phyloP scores from a whole-genome alignment of 1,140 invertebrate species.

The Nymphalis io region DNA sequence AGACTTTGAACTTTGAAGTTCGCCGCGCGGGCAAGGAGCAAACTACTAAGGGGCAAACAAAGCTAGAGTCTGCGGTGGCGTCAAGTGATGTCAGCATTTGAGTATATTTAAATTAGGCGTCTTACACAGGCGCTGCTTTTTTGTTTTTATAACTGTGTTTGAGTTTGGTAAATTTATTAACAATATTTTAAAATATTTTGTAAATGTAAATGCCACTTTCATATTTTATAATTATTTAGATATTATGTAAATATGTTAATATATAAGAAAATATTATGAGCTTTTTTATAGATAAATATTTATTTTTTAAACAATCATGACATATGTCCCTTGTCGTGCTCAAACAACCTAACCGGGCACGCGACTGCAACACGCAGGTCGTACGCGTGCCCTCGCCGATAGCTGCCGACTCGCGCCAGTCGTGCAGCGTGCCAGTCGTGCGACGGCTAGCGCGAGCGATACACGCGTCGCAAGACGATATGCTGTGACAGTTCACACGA shows the following conservation, averaged over 20 bases:
- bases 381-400: constrained; percentile 26
- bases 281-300: neutral
- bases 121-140: neutral
- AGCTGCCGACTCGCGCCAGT: constrained; percentile 23
- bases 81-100: constrained; percentile 47
- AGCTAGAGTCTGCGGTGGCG: constrained; percentile 15
- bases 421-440: constrained; percentile 56
- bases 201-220: too few species aligned
- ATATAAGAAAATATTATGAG: too few species aligned
- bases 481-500: constrained; percentile 42
- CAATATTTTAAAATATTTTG: too few species aligned
- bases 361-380: constrained; percentile 27
- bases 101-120: constrained; percentile 39
- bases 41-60: neutral
- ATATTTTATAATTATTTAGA: neutral
- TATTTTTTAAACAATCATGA: constrained; percentile 6
- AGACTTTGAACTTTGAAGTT: constrained; percentile 30
- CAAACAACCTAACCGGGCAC: constrained; percentile 47
- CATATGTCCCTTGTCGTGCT: constrained; percentile 13
- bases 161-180: too few species aligned
- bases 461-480: constrained; percentile 41
- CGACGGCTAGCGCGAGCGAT: constrained; percentile 47
- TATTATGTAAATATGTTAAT: neutral
- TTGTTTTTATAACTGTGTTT: too few species aligned
- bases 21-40: constrained; percentile 27